Base-by-base conservation (phyloP, 2,797 vertebrate genomes). In the Mallotus villosus region DNA sequence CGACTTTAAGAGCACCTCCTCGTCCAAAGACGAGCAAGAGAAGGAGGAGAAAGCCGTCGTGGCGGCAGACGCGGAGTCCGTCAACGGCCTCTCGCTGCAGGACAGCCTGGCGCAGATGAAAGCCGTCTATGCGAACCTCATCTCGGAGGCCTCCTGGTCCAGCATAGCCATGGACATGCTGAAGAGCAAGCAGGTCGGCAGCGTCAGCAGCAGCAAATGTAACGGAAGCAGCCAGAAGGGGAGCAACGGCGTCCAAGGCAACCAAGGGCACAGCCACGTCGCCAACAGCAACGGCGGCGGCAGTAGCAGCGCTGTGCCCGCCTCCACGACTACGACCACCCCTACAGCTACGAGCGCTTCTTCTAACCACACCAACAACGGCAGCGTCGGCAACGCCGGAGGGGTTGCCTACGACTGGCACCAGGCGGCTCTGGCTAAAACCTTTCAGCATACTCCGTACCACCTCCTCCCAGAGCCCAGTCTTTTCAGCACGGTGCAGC, bases 91-190 rank as follows among this genome's bases (percentile, higher is more conserved):
- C 76, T 95, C 95, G 19, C 93, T 96, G 73, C 96, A 97, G 88
- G 96, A 98, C 92, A 98, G 97, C 92, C 89, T 99, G 92, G 94
- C 95, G 62, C 95, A 98, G 88, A 99, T 98, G 93, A 99, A 97
- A 93, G 95, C 96, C 1, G 96, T 97, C 88, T 99, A 98, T 89
- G 95, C 97, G 86, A 98, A 98, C 90, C 89, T 99, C 82, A 95
- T 99, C 85, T 97, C 97, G 0, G 96, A 98, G 81, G 94, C 96
- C 84, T 98, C 95, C 87, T 99, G 97, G 97, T 96, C 97, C 70
- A 95, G 91, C 91, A 90, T 99, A 76, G 94, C 96, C 71, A 84
- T 96, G 91, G 96, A 97, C 82, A 91, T 94, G 83, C 90, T 93
- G 24, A 93, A 92, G 85, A 92, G 93, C 82, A 98, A 98, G 91